Conservation (phyloP, 2,888 invertebrate species). For the Dione vanillae region DNA sequence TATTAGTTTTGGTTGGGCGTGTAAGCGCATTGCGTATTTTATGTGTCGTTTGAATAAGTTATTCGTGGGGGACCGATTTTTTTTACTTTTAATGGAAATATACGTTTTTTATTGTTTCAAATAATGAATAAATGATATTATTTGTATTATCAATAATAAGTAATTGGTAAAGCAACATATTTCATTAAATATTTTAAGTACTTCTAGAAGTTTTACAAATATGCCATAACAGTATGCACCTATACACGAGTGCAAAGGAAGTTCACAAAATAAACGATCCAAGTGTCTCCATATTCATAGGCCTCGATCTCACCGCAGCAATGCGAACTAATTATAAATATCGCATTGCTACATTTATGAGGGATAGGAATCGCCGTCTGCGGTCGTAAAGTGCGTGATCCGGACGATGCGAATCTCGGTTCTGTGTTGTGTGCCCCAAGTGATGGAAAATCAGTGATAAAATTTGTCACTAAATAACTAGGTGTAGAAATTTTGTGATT, state of each 20-base stretch:
- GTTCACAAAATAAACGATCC: slow-evolving; percentile 14
- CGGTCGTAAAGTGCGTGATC: slow-evolving; percentile 57
- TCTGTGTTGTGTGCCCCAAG: slow-evolving; percentile 30
- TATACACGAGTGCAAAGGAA: background rate
- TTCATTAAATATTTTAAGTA: no score
- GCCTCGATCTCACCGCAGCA: slow-evolving; percentile 44
- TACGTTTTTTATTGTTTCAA: background rate
- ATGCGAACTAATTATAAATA: slow-evolving; percentile 59
- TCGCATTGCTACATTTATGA: slow-evolving; percentile 53
- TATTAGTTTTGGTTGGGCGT: slow-evolving; percentile 31
- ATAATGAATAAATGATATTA: background rate
- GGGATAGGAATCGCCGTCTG: slow-evolving; percentile 52
- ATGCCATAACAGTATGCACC: background rate
- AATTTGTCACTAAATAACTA: no score
- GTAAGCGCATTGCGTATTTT: slow-evolving; percentile 35
- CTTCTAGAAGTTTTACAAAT: no score
- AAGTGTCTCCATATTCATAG: slow-evolving; percentile 40
- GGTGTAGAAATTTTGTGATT: no score
- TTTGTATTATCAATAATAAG: no score
- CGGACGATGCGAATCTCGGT: slow-evolving; percentile 39
- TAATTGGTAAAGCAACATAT: no score
- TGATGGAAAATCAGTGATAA: background rate
- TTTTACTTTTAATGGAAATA: background rate
- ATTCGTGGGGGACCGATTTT: background rate
- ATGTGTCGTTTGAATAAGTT: slow-evolving; percentile 40